Conservation (phyloP, 2,113 vertebrate species). For the Neodon shergylaensis region DNA sequence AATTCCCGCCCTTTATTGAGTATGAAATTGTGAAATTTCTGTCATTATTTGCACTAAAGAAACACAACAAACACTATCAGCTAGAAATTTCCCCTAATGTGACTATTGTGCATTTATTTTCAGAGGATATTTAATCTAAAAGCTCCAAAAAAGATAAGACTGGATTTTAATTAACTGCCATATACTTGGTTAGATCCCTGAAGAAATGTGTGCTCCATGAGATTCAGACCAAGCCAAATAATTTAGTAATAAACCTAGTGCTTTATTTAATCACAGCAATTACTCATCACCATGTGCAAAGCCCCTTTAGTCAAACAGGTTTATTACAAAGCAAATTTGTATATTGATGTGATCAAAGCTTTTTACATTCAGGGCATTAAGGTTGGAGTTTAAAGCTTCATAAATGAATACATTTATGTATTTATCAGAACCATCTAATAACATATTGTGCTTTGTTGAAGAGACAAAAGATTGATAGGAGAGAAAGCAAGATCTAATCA, state of each 20-base stretch:
- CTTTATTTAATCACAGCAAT: background rate
- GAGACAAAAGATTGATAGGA: background rate
- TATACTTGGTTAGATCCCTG: background rate
- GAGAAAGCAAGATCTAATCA: background rate
- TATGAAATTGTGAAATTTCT: background rate
- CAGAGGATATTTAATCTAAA: background rate
- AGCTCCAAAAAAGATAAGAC: background rate
- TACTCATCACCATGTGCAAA: background rate
- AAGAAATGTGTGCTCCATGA: background rate
- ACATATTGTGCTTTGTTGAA: background rate
- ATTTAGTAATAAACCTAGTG: background rate
- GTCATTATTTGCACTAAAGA: conserved; percentile 3
- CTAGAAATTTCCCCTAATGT: background rate
- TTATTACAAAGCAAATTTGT: background rate
- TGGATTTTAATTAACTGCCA: background rate
- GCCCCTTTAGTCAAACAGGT: background rate
- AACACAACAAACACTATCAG: background rate
- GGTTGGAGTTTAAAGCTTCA: background rate
- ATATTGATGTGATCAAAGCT: background rate
- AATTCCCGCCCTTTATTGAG: background rate
- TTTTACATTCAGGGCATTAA: background rate
- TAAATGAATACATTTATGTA: background rate
- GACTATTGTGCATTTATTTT: background rate
- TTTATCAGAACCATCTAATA: background rate
- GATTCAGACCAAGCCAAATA: background rate